Percentiles rank a stretch among this genome's conserved stretches.
Conservation (phyloP, 2,888 invertebrate genomes). For the Acleris emargana region DNA sequence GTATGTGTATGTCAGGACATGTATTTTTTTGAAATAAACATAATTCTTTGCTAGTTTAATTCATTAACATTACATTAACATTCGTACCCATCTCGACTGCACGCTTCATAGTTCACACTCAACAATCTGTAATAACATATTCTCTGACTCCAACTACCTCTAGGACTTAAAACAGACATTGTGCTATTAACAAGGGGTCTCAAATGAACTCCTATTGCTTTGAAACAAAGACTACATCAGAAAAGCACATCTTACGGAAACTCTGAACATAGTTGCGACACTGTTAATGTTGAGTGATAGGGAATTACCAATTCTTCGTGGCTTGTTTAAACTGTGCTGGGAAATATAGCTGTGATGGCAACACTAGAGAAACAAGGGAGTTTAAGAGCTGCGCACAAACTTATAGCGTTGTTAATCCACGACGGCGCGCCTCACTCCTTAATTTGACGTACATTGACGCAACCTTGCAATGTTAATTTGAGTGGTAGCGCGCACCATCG, state of each 20-base stretch:
- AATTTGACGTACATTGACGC: too few relatives aligned
- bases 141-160: slow-evolving; percentile 2
- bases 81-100: too few relatives aligned
- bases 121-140: not conserved
- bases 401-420: too few relatives aligned
- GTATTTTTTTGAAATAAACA: too few relatives aligned
- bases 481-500: too few relatives aligned
- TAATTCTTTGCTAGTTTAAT: too few relatives aligned
- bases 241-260: slow-evolving; percentile 2
- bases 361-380: not conserved
- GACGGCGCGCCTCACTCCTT: too few relatives aligned
- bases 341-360: not conserved
- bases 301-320: slow-evolving; percentile 14
- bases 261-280: slow-evolving; percentile 7
- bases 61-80: too few relatives aligned
- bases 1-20: too few relatives aligned
- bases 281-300: slow-evolving; percentile 10
- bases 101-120: not conserved
- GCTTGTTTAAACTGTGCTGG: slow-evolving; percentile 4
- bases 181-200: slow-evolving; percentile 6
- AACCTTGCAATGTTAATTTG: too few relatives aligned
- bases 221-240: not conserved
- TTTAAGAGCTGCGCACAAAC: not conserved
- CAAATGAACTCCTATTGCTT: not conserved
- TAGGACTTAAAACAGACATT: slow-evolving; percentile 6